Conservation (phyloP, 2,797 vertebrate species). For the Kryptolebias ocellatus region DNA sequence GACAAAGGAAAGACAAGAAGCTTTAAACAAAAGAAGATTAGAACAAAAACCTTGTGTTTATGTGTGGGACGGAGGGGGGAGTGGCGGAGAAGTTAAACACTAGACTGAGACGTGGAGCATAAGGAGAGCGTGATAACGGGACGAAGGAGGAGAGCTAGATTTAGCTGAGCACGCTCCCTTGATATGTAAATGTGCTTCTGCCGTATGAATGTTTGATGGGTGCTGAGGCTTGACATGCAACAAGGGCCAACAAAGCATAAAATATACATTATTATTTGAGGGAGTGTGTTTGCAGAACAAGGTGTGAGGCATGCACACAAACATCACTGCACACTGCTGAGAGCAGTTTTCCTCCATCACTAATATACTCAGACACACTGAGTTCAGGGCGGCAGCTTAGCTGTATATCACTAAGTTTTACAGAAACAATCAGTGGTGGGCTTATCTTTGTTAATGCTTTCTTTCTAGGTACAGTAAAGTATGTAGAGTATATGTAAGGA, state of each 20-base stretch:
- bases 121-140: constrained; percentile 55
- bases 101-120: constrained; percentile 52
- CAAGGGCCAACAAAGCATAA: constrained; percentile 71
- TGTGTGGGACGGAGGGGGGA: background rate
- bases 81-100: constrained; percentile 27
- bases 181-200: constrained; percentile 72
- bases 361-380: constrained; percentile 5
- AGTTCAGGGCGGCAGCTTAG: constrained; percentile 15
- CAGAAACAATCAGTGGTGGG: no score
- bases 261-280: constrained; percentile 70
- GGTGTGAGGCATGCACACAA: constrained; percentile 40
- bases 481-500: no score
- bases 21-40: constrained; percentile 67
- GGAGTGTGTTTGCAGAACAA: constrained; percentile 51
- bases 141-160: constrained; percentile 40
- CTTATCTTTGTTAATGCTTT: no score
- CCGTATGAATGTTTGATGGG: constrained; percentile 73
- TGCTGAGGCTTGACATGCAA: constrained; percentile 47
- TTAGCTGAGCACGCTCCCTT: constrained; percentile 60
- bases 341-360: constrained; percentile 1
- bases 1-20: constrained; percentile 21
- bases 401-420: background rate
- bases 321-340: constrained; percentile 3
- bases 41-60: constrained; percentile 39
- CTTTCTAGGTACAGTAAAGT: no score